Conservation (phyloP, 1,140 invertebrate genomes). For the Drosophila santomea region DNA sequence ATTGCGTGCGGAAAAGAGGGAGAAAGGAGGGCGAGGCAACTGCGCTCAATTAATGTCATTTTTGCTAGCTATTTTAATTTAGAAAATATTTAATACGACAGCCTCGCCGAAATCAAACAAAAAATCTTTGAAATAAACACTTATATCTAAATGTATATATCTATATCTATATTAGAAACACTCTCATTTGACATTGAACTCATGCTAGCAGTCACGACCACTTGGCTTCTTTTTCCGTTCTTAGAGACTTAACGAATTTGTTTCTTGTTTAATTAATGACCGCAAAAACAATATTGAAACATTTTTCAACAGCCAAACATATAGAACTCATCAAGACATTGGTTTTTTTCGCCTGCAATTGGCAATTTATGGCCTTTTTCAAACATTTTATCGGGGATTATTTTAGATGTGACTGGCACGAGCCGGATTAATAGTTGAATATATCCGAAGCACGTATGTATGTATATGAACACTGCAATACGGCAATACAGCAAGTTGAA, state of each 20-base stretch:
- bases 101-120: slow-evolving; percentile 1
- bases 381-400: slow-evolving; percentile 60
- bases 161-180: slow-evolving; percentile 19
- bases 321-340: slow-evolving; percentile 2
- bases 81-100: slow-evolving; percentile 4
- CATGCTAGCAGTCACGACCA: slow-evolving; percentile 36
- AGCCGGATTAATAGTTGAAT: slow-evolving; percentile 45
- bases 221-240: slow-evolving; percentile 2
- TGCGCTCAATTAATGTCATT: slow-evolving; percentile 76
- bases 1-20: slow-evolving; percentile 52
- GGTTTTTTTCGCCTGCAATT: slow-evolving; percentile 22
- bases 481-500: slow-evolving; percentile 5
- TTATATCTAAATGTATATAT: slow-evolving; percentile 3
- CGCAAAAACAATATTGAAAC: slow-evolving; percentile 36
- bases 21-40: slow-evolving; percentile 25
- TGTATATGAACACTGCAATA: slow-evolving; percentile 1
- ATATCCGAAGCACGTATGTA: slow-evolving; percentile 22
- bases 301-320: slow-evolving; percentile 7
- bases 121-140: slow-evolving; percentile 5
- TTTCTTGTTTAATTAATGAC: slow-evolving; percentile 38
- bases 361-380: slow-evolving; percentile 47
- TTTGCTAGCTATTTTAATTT: slow-evolving; percentile 51
- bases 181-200: slow-evolving; percentile 57
- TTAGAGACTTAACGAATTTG: slow-evolving; percentile 8
- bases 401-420: slow-evolving; percentile 58